A percentile compares a stretch with the other conserved stretches of the same genome.
phyloP scores from a whole-genome alignment of 2,888 invertebrate genomes.

The Norana najaformis region DNA sequence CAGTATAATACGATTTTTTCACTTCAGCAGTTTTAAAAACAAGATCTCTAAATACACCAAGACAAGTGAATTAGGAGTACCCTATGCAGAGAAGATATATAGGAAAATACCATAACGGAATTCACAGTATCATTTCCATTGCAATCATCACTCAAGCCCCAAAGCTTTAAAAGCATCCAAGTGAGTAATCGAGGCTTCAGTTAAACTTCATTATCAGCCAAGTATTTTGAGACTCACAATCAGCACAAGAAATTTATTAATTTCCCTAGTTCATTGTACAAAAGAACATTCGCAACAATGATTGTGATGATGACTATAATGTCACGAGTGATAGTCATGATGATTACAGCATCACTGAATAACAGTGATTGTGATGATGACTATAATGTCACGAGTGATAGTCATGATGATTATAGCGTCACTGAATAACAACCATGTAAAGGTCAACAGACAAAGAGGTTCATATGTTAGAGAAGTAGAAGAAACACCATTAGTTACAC shows the following conservation, averaged over 20 bases:
- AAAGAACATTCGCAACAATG: neutral
- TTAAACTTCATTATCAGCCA: neutral
- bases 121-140: neutral
- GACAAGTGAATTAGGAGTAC: neutral
- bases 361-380: neutral
- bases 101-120: neutral
- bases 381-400: neutral
- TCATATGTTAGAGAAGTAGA: neutral
- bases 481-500: conserved; percentile 5
- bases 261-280: neutral
- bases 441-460: neutral
- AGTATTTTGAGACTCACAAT: neutral
- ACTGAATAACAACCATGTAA: neutral
- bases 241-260: neutral
- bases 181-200: neutral
- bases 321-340: neutral
- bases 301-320: neutral
- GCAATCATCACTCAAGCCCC: neutral
- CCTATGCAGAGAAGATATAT: neutral
- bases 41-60: neutral
- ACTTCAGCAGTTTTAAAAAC: neutral
- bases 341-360: neutral
- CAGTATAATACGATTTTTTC: neutral
- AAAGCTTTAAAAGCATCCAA: neutral
- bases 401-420: neutral